phyloP scores from a whole-genome alignment of 2,113 vertebrate species.

The Sander lucioperca region DNA sequence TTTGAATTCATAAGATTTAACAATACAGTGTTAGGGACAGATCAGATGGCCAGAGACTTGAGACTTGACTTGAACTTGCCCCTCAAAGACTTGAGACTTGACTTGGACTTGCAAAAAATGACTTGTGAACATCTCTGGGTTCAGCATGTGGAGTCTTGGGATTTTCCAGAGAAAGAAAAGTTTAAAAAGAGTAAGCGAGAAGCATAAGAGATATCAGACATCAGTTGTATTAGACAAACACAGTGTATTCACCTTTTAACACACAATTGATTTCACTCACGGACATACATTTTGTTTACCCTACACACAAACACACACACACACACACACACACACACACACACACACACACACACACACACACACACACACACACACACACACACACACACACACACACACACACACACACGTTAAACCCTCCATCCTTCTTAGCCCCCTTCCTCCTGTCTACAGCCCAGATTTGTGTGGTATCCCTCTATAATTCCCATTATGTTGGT shows the following conservation, averaged over 20 bases:
- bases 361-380: too few species aligned
- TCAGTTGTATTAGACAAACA: not conserved
- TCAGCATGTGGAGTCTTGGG: not conserved
- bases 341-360: too few species aligned
- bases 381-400: too few species aligned
- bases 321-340: too few species aligned
- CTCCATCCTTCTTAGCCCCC: constrained; percentile 23
- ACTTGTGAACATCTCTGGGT: too few species aligned
- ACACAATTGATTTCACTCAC: not conserved
- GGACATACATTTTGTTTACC: constrained; percentile 10
- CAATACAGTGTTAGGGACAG: too few species aligned
- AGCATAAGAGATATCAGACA: not conserved
- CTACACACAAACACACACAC: constrained; percentile 9
- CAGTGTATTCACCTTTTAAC: not conserved
- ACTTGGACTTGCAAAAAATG: too few species aligned
- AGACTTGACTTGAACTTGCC: too few species aligned
- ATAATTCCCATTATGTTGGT: constrained; percentile 67
- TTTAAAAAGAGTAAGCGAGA: not conserved
- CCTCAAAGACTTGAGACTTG: too few species aligned
- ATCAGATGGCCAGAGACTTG: too few species aligned
- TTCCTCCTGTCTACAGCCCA: constrained; percentile 39
- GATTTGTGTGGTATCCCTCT: constrained; percentile 69
- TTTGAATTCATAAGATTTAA: too few species aligned
- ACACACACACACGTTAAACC: constrained; percentile 26
- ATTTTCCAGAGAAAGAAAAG: not conserved